Evolutionary conservation across 2,888 invertebrate genomes (phyloP), one percentile per base, ranked within the genome.

Genomic region (Cristatella mucedo): DNA sequence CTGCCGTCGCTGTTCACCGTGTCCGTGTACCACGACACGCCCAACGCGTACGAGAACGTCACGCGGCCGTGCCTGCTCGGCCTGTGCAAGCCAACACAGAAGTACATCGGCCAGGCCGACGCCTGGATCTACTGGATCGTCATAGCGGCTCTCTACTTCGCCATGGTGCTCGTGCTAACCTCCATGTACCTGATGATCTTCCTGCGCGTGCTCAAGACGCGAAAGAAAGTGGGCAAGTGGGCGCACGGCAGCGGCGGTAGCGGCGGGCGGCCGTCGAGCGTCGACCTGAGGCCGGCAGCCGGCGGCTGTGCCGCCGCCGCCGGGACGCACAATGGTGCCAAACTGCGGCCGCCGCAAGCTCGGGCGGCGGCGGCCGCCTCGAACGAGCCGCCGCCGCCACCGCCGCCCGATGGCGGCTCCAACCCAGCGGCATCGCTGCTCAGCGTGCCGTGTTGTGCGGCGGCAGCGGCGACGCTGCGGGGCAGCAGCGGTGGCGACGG

Each of bases 1-100:
- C 41, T 56, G 7, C 55, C 53, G 7, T 50, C 54, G 1, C 49
- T 48, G 41, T 43, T 57, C 2, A 45, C 46, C 11, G 46, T 52
- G 2, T 51, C 54, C 6, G 49, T 52, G 4, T 49, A 51, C 38
- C 13, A 13, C 4, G 22, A 18, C 6, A 15, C n/a, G 4, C n/a
- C n/a, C 4, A 21, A 26, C 11, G 21, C 13, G 13, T 7, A 37
- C 34, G 4, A 39, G 21, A 4, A 26, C 22, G 11, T 22, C 3
- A 2, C 31, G 4, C 20, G 43, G 2, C 48, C 53, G 37, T 44
- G 47, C 6, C 46, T 49, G 9, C 43, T 48, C 29, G 53, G 54
- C 29, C 41, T 46, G 9, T 41, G 44, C 11, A 36, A 33, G 1
- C 15, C 40, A 4, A 36, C 36, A 4, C 22, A 13, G 4, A 19